These are phyloP conservation scores for Chamaetylas fuelleborni DNA, from an alignment of 2,113 vertebrate genomes.

Conservation along the genomic window DNA sequence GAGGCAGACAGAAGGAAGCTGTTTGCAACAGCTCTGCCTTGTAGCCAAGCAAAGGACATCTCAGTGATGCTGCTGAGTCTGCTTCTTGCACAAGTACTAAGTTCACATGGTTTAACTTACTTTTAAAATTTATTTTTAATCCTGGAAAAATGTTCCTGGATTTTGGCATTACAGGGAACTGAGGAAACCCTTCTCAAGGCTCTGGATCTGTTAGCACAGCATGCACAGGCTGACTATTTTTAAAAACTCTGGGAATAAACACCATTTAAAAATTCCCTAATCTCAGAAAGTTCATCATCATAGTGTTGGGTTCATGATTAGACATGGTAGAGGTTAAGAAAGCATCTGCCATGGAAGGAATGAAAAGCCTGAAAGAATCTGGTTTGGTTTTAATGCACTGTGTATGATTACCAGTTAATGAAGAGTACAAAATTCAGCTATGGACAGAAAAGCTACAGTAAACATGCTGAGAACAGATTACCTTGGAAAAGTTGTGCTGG, in stretches of 20 bases:
- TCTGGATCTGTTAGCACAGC: neutral
- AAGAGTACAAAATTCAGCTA: neutral
- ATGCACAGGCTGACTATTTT: neutral
- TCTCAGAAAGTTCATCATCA: neutral
- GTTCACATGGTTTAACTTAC: neutral
- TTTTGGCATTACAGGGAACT: neutral
- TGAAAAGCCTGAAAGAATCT: neutral
- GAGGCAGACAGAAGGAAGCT: neutral
- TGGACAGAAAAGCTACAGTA: neutral
- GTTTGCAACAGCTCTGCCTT: neutral
- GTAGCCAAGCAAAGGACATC: neutral
- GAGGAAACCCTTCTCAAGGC: neutral
- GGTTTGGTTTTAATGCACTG: neutral
- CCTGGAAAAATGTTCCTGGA: neutral
- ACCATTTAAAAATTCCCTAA: neutral
- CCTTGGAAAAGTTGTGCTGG: neutral
- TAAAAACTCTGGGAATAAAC: neutral
- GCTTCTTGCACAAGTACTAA: neutral
- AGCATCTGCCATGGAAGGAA: neutral
- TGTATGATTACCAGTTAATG: neutral
- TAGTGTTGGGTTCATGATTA: neutral
- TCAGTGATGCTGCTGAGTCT: neutral
- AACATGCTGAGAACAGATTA: neutral
- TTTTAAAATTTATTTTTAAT: neutral
- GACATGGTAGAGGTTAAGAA: neutral